These are phyloP conservation scores for Amblyjoppa proteus DNA, from an alignment of 2,888 invertebrate genomes.

Conservation along the genomic window DNA sequence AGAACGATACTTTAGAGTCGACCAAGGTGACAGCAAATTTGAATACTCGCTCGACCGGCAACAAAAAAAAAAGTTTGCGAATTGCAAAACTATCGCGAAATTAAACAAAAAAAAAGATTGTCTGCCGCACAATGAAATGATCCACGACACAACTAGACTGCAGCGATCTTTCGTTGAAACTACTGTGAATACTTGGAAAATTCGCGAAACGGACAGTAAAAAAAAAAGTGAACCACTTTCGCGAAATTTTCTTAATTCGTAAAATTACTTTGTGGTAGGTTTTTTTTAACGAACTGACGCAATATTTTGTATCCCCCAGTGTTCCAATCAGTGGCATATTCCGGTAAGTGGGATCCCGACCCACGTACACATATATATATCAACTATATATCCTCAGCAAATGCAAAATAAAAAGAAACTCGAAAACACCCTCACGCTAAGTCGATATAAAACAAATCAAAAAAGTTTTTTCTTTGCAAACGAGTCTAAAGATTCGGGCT, in stretches of 20 bases:
- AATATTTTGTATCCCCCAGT: constrained; percentile 88
- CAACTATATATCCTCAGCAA: constrained; percentile 64
- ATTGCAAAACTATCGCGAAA: constrained; percentile 12
- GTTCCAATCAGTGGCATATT: constrained; percentile 98
- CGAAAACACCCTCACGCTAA: constrained; percentile 65
- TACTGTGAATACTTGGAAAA: constrained; percentile 35
- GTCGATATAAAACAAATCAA: constrained; percentile 37
- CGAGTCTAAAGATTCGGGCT: constrained; percentile 73
- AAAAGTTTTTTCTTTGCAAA: constrained; percentile 37
- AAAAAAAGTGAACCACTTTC: constrained; percentile 32
- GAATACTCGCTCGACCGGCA: constrained; percentile 32
- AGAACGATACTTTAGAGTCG: constrained; percentile 52
- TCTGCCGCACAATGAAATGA: constrained; percentile 49
- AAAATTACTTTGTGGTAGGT: constrained; percentile 64
- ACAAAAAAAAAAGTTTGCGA: constrained; percentile 23
- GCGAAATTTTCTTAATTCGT: constrained; percentile 32
- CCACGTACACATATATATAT: constrained; percentile 76
- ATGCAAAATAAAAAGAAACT: not conserved
- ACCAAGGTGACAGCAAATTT: constrained; percentile 56
- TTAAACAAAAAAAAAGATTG: constrained; percentile 23
- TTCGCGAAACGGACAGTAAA: constrained; percentile 21
- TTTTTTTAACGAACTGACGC: constrained; percentile 81
- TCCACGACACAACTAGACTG: constrained; percentile 44
- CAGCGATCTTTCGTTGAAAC: constrained; percentile 29
- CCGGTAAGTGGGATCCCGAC: constrained; percentile 92